phyloP scores from a whole-genome alignment of 2,113 vertebrate species.

The Phalacrocorax aristotelis region DNA sequence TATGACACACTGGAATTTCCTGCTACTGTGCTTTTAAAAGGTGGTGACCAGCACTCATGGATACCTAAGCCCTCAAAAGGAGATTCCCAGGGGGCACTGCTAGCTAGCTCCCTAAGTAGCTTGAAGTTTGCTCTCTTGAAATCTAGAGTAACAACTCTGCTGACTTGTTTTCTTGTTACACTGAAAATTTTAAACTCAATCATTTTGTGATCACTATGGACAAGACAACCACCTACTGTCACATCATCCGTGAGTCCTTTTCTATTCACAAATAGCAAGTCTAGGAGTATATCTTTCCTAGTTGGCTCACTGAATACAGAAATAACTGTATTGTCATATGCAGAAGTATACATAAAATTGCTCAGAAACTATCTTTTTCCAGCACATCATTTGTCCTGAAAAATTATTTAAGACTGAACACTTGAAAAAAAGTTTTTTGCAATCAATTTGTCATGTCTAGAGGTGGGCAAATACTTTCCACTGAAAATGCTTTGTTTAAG shows the following conservation, averaged over 20 bases:
- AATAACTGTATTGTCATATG: background rate
- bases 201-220: background rate
- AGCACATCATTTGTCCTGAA: background rate
- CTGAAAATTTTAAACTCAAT: background rate
- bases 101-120: background rate
- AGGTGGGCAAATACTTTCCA: background rate
- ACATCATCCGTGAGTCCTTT: background rate
- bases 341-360: background rate
- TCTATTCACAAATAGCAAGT: background rate
- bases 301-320: background rate
- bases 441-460: background rate
- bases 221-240: background rate
- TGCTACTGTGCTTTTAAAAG: background rate
- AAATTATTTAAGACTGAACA: background rate
- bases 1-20: background rate
- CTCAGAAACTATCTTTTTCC: background rate
- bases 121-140: background rate
- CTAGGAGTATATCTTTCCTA: background rate
- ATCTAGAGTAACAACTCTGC: background rate
- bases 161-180: background rate
- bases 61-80: background rate
- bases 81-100: background rate
- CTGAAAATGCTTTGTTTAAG: background rate
- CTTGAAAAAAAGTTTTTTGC: background rate
- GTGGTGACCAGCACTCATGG: background rate